A percentile compares a stretch with the other conserved stretches of the same genome.
Evolutionary conservation across 2,888 invertebrate genomes (phyloP).

Genomic region (Drosophila subquinaria): DNA sequence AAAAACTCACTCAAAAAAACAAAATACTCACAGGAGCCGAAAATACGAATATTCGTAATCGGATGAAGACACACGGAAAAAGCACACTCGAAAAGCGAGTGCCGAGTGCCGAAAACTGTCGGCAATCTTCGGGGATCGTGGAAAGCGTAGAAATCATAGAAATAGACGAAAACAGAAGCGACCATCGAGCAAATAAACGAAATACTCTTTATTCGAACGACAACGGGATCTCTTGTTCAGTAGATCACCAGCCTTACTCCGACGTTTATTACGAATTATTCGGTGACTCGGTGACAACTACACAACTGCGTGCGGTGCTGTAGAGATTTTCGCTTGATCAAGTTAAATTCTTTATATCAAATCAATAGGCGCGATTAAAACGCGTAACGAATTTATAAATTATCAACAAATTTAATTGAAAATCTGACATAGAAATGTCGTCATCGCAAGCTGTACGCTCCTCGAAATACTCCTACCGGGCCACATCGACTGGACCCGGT

Average conservation of each 20-base stretch:
- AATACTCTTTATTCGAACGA: slow-evolving; percentile 86
- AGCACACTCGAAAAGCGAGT: slow-evolving; percentile 43
- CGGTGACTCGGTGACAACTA: slow-evolving; percentile 86
- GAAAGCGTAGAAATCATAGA: slow-evolving; percentile 69
- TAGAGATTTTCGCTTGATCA: slow-evolving; percentile 73
- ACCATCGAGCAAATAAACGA: slow-evolving; percentile 82
- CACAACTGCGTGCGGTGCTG: slow-evolving; percentile 82
- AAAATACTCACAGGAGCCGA: slow-evolving; percentile 35
- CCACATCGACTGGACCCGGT: slow-evolving; percentile 93
- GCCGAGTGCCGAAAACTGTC: slow-evolving; percentile 40
- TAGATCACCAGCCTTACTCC: slow-evolving; percentile 87
- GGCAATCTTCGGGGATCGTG: slow-evolving; percentile 39
- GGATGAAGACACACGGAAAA: slow-evolving; percentile 20
- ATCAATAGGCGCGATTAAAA: slow-evolving; percentile 41
- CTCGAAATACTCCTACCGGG: slow-evolving; percentile 97
- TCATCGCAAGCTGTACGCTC: slow-evolving; percentile 92
- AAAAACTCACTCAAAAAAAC: slow-evolving; percentile 59
- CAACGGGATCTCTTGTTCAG: slow-evolving; percentile 86
- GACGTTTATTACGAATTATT: slow-evolving; percentile 86
- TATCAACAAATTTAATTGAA: slow-evolving; percentile 48
- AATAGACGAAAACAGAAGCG: slow-evolving; percentile 80
- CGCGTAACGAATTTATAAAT: slow-evolving; percentile 64
- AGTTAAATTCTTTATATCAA: slow-evolving; percentile 22
- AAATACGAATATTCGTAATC: slow-evolving; percentile 25
- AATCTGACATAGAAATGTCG: slow-evolving; percentile 87